A percentile compares a stretch with the other conserved stretches of the same genome.
Evolutionary conservation across 1,140 invertebrate species (phyloP).

Genomic region (Cydia fagiglandana): DNA sequence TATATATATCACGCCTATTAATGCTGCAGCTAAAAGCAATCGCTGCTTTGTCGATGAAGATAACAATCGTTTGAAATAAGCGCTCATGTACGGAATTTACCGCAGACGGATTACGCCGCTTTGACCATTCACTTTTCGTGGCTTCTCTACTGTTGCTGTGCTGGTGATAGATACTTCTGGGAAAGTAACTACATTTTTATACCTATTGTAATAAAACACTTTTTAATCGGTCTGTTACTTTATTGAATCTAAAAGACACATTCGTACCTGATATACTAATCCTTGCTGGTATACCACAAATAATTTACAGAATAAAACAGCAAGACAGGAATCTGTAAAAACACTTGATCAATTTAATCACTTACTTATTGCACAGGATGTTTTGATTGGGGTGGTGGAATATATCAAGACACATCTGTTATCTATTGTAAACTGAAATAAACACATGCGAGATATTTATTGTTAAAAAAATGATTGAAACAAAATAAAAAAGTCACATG

Average conservation of each 20-base stretch:
- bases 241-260: slow-evolving; percentile 56
- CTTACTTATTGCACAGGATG: slow-evolving; percentile 16
- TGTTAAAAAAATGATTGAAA: background rate
- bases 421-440: background rate
- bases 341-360: slow-evolving; percentile 16
- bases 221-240: slow-evolving; percentile 39
- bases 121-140: no score
- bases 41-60: no score
- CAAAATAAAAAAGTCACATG: background rate
- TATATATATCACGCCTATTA: no score
- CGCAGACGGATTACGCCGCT: no score
- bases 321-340: slow-evolving; percentile 12
- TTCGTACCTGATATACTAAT: slow-evolving; percentile 46
- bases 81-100: no score
- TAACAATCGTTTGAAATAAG: no score
- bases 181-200: background rate
- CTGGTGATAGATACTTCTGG: no score
- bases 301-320: slow-evolving; percentile 23
- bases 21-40: no score
- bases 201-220: slow-evolving; percentile 17
- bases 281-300: slow-evolving; percentile 4
- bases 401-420: background rate
- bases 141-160: no score
- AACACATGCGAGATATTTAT: background rate
- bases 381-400: background rate